Conservation (phyloP, 2,888 invertebrate genomes). For the Rhodophaea formosa region DNA sequence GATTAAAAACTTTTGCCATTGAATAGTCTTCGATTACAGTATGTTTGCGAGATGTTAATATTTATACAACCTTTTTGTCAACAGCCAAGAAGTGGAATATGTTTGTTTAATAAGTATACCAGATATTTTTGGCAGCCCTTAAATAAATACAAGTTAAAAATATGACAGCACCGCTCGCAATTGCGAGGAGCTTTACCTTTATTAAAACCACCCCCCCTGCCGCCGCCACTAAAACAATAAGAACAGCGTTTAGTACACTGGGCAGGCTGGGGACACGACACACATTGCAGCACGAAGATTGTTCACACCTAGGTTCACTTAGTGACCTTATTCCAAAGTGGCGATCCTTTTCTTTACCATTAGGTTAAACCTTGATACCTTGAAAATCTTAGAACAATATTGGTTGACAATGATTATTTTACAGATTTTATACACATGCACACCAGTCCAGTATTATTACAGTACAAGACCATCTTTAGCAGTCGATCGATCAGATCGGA, state of each 20-base stretch:
- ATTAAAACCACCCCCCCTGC: constrained; percentile 96
- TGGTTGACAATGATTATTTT: constrained; percentile 56
- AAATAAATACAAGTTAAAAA: constrained; percentile 71
- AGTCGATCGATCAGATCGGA: no score
- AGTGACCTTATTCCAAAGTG: constrained; percentile 69
- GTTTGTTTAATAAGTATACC: constrained; percentile 22
- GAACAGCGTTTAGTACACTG: constrained; percentile 87
- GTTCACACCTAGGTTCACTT: constrained; percentile 75
- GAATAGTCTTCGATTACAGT: background rate
- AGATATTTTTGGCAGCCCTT: constrained; percentile 74
- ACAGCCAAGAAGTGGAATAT: constrained; percentile 44
- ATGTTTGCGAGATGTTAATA: background rate
- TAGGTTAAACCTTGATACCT: constrained; percentile 74
- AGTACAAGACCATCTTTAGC: background rate
- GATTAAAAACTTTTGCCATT: background rate
- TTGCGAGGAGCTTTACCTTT: constrained; percentile 95
- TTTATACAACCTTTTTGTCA: constrained; percentile 37
- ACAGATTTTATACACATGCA: constrained; percentile 52
- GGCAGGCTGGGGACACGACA: constrained; percentile 81
- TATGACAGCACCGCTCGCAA: constrained; percentile 87
- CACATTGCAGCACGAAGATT: constrained; percentile 79
- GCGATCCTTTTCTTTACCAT: constrained; percentile 83
- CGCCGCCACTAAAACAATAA: constrained; percentile 96
- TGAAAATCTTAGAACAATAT: constrained; percentile 75
- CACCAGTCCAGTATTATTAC: constrained; percentile 25